A percentile compares a stretch with the other conserved stretches of the same genome.
Conservation (phyloP, 2,797 vertebrate species). For the Taeniopygia guttata region DNA sequence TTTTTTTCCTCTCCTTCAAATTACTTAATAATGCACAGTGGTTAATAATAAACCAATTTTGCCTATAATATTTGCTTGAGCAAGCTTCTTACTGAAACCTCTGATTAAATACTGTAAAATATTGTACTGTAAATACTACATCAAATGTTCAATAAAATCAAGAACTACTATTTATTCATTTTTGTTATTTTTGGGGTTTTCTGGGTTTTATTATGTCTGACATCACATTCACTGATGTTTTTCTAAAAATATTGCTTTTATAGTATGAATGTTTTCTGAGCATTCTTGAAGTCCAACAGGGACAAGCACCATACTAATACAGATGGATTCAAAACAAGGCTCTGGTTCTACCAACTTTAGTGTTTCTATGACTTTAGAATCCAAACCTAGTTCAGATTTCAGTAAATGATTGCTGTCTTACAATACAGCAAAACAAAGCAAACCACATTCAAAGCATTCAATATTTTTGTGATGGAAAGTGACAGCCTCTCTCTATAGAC, state of each 20-base stretch:
- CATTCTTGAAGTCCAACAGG: neutral
- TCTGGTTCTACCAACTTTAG: neutral
- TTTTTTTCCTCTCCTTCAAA: neutral
- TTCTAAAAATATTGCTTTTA: neutral
- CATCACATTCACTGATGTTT: neutral
- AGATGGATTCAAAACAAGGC: neutral
- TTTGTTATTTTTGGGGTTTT: neutral
- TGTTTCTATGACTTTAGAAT: neutral
- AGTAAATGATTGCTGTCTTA: neutral
- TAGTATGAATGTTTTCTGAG: neutral
- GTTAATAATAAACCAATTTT: neutral
- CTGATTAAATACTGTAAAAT: constrained; percentile 18
- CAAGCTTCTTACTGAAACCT: neutral
- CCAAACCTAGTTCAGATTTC: neutral
- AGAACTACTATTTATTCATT: neutral
- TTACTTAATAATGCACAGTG: neutral
- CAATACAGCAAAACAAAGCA: neutral
- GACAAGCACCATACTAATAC: neutral
- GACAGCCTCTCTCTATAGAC: neutral
- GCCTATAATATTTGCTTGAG: neutral
- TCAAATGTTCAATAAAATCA: neutral
- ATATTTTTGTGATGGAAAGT: neutral
- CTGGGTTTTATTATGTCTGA: neutral
- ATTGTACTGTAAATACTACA: neutral
- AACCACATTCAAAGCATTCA: neutral